A percentile compares a stretch with the other conserved stretches of the same genome.
These are phyloP conservation scores for Ellobium chinense DNA, from an alignment of 2,888 invertebrate species.

Conservation along the genomic window DNA sequence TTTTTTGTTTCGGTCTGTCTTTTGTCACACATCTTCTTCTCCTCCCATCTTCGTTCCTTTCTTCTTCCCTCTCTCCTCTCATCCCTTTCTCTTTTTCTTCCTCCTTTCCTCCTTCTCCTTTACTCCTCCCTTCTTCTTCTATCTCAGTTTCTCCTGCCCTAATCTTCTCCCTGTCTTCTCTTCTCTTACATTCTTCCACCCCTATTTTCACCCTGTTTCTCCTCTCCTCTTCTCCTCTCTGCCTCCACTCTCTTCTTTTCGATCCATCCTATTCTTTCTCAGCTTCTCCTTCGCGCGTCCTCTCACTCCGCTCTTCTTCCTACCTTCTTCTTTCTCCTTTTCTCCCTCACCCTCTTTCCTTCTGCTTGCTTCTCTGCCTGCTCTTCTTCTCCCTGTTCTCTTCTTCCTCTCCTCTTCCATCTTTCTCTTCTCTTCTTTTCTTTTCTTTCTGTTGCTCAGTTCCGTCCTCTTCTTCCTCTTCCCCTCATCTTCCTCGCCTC, in stretches of 20 bases:
- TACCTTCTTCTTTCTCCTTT: neutral
- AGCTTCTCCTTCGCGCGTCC: too few species aligned
- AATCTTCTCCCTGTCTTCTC: neutral
- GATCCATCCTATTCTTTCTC: too few species aligned
- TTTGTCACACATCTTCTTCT: too few species aligned
- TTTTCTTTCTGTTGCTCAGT: slow-evolving; percentile 1
- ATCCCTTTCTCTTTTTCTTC: neutral
- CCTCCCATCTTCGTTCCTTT: neutral
- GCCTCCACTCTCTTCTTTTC: neutral
- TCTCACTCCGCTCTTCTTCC: neutral
- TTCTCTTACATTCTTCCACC: neutral
- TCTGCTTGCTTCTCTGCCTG: neutral
- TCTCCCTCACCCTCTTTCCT: neutral
- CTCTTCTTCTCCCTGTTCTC: neutral
- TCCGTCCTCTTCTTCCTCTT: neutral
- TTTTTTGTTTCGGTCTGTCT: too few species aligned
- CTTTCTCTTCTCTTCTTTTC: neutral
- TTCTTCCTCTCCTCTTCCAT: neutral
- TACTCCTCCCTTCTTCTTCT: neutral
- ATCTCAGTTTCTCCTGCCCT: neutral
- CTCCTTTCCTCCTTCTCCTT: neutral
- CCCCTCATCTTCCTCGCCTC: too few species aligned
- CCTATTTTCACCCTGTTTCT: neutral
- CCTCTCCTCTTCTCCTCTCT: neutral
- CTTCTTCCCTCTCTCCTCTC: neutral